phyloP scores from a whole-genome alignment of 2,888 invertebrate genomes.

The Mactromeris polynyma region DNA sequence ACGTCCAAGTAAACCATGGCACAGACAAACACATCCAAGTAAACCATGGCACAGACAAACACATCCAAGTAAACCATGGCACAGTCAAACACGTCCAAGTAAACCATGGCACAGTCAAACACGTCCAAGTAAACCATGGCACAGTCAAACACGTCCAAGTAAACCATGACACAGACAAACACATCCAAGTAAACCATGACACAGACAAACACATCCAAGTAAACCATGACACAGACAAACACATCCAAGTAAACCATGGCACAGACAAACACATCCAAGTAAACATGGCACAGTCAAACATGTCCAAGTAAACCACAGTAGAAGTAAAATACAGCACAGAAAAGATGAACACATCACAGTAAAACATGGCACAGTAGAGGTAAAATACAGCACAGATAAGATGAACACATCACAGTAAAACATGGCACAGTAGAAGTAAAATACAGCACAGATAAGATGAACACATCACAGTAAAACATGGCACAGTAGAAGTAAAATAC shows the following conservation, averaged over 20 bases:
- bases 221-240: not conserved
- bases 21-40: not conserved
- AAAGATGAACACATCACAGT: too few relatives aligned
- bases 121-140: not conserved
- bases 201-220: not conserved
- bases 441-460: too few relatives aligned
- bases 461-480: too few relatives aligned
- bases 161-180: not conserved
- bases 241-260: not conserved
- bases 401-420: too few relatives aligned
- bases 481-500: too few relatives aligned
- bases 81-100: not conserved
- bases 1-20: not conserved
- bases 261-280: not conserved
- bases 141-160: not conserved
- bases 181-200: not conserved
- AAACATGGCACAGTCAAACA: not conserved
- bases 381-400: too few relatives aligned
- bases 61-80: not conserved
- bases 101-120: not conserved
- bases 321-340: too few relatives aligned
- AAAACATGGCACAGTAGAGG: too few relatives aligned
- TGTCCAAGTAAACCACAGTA: not conserved
- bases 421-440: too few relatives aligned
- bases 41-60: not conserved